Evolutionary conservation across 2,888 invertebrate genomes (phyloP).

Genomic region (Polietes domitor): DNA sequence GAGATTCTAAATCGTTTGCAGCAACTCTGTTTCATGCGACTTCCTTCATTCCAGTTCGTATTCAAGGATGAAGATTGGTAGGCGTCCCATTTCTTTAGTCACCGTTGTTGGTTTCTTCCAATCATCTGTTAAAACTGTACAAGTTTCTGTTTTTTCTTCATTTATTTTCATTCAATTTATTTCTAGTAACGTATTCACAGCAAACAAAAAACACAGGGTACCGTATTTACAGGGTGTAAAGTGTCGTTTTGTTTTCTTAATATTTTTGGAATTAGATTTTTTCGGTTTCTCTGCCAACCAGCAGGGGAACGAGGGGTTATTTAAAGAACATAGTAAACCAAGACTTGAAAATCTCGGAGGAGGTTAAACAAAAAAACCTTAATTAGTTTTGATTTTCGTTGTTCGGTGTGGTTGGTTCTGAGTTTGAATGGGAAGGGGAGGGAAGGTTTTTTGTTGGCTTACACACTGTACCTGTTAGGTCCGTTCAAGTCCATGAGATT

Average conservation of each 20-base stretch:
- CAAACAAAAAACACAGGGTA: constrained; percentile 22
- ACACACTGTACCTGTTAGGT: constrained; percentile 76
- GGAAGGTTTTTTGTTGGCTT: constrained; percentile 41
- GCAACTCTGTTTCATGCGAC: constrained; percentile 31
- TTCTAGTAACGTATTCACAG: constrained; percentile 9
- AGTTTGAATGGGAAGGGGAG: too few species aligned
- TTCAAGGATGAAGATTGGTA: constrained; percentile 5
- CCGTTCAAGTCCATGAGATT: constrained; percentile 70
- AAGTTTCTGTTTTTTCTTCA: constrained; percentile 32
- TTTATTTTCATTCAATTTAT: constrained; percentile 40
- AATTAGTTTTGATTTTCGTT: constrained; percentile 46
- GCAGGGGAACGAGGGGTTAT: constrained; percentile 4
- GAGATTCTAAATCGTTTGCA: not conserved
- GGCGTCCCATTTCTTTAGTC: constrained; percentile 54
- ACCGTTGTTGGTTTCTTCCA: constrained; percentile 36
- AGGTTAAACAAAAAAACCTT: constrained; percentile 53
- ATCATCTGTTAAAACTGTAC: constrained; percentile 61
- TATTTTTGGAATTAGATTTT: not conserved
- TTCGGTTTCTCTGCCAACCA: not conserved
- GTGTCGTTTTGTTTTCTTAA: constrained; percentile 60
- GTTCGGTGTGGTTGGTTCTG: constrained; percentile 15
- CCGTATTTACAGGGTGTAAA: constrained; percentile 60
- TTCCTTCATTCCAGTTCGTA: not conserved
- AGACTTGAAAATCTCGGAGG: constrained; percentile 10
- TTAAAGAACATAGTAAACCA: constrained; percentile 14